Percentiles rank a stretch among this genome's conserved stretches.
These are phyloP conservation scores for Scomber japonicus DNA, from an alignment of 2,113 vertebrate genomes.

Conservation along the genomic window DNA sequence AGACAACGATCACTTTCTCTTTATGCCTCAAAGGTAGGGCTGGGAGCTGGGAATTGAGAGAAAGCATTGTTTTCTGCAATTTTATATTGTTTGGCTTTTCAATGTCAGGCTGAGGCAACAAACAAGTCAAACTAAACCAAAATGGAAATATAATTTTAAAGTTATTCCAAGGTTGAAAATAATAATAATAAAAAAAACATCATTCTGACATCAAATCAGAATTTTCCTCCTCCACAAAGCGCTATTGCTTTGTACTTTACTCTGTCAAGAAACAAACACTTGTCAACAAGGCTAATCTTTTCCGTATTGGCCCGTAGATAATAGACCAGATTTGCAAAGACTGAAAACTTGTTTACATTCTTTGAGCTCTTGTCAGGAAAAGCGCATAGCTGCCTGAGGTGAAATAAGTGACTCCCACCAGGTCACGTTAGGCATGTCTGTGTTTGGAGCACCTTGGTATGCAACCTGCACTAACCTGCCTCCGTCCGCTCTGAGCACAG, in stretches of 20 bases:
- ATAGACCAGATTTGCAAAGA: conserved; percentile 71
- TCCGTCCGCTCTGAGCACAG: conserved; percentile 6
- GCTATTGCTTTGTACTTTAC: conserved; percentile 37
- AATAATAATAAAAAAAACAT: conserved; percentile 15
- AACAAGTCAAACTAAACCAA: conserved; percentile 34
- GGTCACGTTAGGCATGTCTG: conserved; percentile 65
- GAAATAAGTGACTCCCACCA: conserved; percentile 67
- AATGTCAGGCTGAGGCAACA: conserved; percentile 30
- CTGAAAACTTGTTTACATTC: conserved; percentile 80
- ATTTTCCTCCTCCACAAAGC: conserved; percentile 44
- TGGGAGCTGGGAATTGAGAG: conserved; percentile 36
- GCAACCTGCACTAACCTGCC: conserved; percentile 69
- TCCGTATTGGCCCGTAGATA: conserved; percentile 66
- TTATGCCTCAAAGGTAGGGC: conserved; percentile 22
- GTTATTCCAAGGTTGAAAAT: conserved; percentile 47
- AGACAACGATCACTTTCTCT: conserved; percentile 60
- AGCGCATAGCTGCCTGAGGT: conserved; percentile 72
- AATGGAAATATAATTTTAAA: conserved; percentile 30
- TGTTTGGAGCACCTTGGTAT: conserved; percentile 56
- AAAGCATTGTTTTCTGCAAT: conserved; percentile 29
- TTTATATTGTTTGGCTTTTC: conserved; percentile 52
- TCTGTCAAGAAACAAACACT: conserved; percentile 66
- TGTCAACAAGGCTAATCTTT: conserved; percentile 60
- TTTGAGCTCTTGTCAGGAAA: conserved; percentile 71
- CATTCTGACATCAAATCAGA: conserved; percentile 59